phyloP scores from a whole-genome alignment of 2,888 invertebrate genomes.

The Agrotis puta region DNA sequence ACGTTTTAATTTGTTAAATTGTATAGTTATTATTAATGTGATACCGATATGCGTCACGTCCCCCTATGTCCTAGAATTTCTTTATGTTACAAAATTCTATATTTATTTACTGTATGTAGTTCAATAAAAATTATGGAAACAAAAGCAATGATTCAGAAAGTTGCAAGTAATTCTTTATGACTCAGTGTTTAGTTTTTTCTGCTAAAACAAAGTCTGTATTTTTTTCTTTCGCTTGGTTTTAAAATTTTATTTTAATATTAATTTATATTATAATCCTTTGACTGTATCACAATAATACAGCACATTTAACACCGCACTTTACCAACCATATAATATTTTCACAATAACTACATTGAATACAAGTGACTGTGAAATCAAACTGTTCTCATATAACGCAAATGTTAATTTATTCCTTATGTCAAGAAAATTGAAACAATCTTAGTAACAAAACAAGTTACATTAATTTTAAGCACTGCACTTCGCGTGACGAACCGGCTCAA shows the following conservation, averaged over 20 bases:
- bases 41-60: not conserved
- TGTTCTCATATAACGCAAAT: conserved; percentile 7
- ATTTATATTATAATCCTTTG: not conserved
- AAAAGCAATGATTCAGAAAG: conserved; percentile 9
- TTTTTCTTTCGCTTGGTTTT: not conserved
- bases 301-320: not conserved
- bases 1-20: no score
- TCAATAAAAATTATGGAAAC: not conserved
- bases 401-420: not conserved
- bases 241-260: not conserved
- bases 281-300: not conserved
- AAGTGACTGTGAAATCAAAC: conserved; percentile 21
- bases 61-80: not conserved
- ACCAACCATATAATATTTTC: not conserved
- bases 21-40: no score
- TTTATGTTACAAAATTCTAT: not conserved
- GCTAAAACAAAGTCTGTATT: not conserved
- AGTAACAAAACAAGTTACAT: conserved; percentile 13
- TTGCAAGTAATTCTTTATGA: not conserved
- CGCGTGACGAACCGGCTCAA: conserved; percentile 3
- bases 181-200: no score
- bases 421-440: conserved; percentile 12
- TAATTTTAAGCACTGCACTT: conserved; percentile 13
- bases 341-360: not conserved
- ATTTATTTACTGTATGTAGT: not conserved